phyloP scores from a whole-genome alignment of 2,113 vertebrate species.

The Hypomesus transpacificus region DNA sequence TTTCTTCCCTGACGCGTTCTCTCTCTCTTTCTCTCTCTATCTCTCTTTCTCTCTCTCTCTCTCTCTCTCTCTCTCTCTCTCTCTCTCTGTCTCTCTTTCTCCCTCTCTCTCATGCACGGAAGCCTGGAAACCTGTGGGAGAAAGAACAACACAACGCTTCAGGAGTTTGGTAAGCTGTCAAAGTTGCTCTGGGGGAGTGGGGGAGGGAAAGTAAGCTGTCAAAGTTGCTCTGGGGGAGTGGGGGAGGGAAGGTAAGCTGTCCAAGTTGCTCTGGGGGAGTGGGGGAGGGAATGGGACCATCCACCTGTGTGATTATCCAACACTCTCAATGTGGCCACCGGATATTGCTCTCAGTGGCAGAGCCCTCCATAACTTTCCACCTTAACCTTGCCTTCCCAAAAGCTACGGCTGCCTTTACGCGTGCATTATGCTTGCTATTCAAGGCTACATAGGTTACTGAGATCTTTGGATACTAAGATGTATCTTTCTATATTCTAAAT shows the following conservation, averaged over 20 bases:
- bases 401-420: neutral
- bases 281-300: constrained; percentile 57
- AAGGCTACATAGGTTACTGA: no score
- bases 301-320: constrained; percentile 55
- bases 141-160: constrained; percentile 35
- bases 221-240: constrained; percentile 43
- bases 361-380: constrained; percentile 17
- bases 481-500: no score
- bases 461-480: no score
- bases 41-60: constrained; percentile 20
- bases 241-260: constrained; percentile 64
- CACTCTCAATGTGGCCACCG: constrained; percentile 37
- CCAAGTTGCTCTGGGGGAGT: constrained; percentile 29
- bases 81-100: constrained; percentile 9
- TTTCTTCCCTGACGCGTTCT: constrained; percentile 20
- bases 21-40: constrained; percentile 17
- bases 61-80: constrained; percentile 14
- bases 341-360: constrained; percentile 36
- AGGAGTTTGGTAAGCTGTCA: constrained; percentile 69
- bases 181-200: constrained; percentile 40
- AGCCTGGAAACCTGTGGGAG: constrained; percentile 50
- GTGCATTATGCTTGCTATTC: neutral
- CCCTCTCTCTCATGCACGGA: constrained; percentile 32
- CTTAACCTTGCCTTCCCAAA: constrained; percentile 10
- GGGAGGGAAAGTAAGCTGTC: no score